Conservation (phyloP, 2,888 invertebrate species). For the Epirrhoe alternata region DNA sequence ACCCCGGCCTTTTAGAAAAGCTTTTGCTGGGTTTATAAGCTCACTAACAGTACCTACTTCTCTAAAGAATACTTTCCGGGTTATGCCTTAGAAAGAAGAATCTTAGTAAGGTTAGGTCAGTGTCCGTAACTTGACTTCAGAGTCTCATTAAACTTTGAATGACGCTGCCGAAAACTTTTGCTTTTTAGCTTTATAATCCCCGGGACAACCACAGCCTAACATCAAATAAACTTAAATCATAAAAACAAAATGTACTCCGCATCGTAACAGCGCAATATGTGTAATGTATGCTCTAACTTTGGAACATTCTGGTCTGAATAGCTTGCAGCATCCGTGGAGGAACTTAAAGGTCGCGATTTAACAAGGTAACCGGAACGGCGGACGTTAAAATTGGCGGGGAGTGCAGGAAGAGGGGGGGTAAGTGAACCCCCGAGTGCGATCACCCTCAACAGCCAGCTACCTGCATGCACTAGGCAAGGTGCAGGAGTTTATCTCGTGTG, state of each 20-base stretch:
- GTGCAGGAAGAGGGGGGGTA: slow-evolving; percentile 49
- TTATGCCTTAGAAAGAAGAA: neutral
- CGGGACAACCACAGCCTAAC: slow-evolving; percentile 9
- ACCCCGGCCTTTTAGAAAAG: slow-evolving; percentile 5
- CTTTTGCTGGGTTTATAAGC: neutral
- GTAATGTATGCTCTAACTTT: slow-evolving; percentile 39
- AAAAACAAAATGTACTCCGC: slow-evolving; percentile 35
- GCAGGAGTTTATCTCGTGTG: slow-evolving; percentile 17
- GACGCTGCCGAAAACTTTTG: slow-evolving; percentile 2
- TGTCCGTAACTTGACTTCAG: neutral
- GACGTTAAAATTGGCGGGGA: slow-evolving; percentile 52
- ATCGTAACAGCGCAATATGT: slow-evolving; percentile 27
- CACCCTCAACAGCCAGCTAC: slow-evolving; percentile 54
- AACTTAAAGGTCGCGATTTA: slow-evolving; percentile 52
- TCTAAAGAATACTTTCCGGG: neutral
- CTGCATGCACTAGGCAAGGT: slow-evolving; percentile 35
- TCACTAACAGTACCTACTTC: neutral
- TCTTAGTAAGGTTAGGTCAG: neutral
- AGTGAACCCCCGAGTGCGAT: slow-evolving; percentile 62
- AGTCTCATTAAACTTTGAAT: neutral
- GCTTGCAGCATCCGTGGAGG: slow-evolving; percentile 41
- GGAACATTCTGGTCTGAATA: slow-evolving; percentile 41
- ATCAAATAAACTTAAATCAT: slow-evolving; percentile 24
- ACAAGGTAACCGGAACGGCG: slow-evolving; percentile 58
- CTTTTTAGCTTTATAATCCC: slow-evolving; percentile 4